Evolutionary conservation across 35 echinoderm and acorn worm species (phyloP), one percentile per base, ranked within the genome.

Genomic region (Patiria miniata): DNA sequence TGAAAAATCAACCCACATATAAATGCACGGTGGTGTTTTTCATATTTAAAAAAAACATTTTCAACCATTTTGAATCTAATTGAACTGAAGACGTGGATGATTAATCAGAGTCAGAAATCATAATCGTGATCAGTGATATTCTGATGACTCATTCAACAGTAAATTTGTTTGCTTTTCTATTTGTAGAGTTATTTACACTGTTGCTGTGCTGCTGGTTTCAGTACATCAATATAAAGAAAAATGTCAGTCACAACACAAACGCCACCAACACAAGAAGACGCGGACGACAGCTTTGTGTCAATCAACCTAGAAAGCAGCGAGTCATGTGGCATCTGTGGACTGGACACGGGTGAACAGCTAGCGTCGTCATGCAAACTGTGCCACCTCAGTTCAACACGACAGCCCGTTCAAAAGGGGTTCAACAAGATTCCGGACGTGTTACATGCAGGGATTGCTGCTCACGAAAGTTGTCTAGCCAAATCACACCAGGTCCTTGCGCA

Each of bases 251-350:
- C 4, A 12, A 47, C 42, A 47, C 14, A 73, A 73, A 23, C 65
- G 21, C 1, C 26, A 73, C 23, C 30, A 73, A 73, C 34, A 34
- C 65, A 30, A 22, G 65, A 36, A 73, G 65, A 73, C 10, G 65
- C 23, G 14, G 65, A 73, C 29, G 34, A 26, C 2, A 73, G 65
- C 9, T 73, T 73, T 34, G 65, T 73, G 26, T 73, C 65, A 10
- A 73, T 73, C 65, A 73, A 73, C 34, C 65, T 73, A 14, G 65
- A 73, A 23, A 12, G 19, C 10, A 73, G 65, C 65, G 65, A 30
- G 65, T 12, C 42, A 47, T 73, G 65, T 7, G 34, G 26, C 29
- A 36, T 73, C 65, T 73, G 65, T 9, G 29, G 65, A 18, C 29
- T 36, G 12, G 65, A 73, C 65, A 73, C 65, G 10, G 65, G 65